Evolutionary conservation across 2,113 vertebrate genomes (phyloP).

Genomic region (Axis porcinus): DNA sequence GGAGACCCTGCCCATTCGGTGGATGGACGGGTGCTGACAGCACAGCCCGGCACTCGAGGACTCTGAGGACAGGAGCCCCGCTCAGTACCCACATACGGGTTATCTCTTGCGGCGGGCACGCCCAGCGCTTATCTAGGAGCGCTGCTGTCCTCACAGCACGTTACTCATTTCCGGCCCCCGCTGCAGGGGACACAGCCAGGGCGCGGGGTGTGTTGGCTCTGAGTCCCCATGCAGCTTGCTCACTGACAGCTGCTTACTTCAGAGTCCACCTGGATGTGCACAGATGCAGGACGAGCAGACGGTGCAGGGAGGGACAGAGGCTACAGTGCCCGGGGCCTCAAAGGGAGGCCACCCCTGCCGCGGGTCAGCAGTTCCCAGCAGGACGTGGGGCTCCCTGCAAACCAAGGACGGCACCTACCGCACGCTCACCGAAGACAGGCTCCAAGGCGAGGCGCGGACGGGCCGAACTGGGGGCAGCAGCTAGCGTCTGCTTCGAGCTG

Average conservation of each 20-base stretch:
- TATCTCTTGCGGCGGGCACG: background rate
- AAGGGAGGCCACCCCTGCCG: background rate
- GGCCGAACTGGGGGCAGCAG: background rate
- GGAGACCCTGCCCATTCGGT: background rate
- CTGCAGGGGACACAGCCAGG: background rate
- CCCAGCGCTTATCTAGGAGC: background rate
- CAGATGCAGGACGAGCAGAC: background rate
- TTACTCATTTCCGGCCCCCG: background rate
- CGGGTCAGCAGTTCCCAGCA: background rate
- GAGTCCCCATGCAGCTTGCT: background rate
- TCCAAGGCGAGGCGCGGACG: background rate
- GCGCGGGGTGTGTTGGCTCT: background rate
- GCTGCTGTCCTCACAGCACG: rapidly evolving
- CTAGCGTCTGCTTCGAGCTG: background rate
- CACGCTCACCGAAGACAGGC: background rate
- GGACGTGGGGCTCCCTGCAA: background rate
- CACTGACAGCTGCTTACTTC: background rate
- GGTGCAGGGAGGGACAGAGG: background rate
- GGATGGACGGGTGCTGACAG: background rate
- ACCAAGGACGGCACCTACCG: background rate
- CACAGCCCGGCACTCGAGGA: background rate
- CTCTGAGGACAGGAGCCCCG: background rate
- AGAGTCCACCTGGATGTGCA: background rate
- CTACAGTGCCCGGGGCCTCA: background rate
- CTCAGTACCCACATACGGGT: background rate